A percentile compares a stretch with the other conserved stretches of the same genome.
These are phyloP conservation scores for Lophura nycthemera DNA, from an alignment of 2,113 vertebrate genomes.

Conservation along the genomic window DNA sequence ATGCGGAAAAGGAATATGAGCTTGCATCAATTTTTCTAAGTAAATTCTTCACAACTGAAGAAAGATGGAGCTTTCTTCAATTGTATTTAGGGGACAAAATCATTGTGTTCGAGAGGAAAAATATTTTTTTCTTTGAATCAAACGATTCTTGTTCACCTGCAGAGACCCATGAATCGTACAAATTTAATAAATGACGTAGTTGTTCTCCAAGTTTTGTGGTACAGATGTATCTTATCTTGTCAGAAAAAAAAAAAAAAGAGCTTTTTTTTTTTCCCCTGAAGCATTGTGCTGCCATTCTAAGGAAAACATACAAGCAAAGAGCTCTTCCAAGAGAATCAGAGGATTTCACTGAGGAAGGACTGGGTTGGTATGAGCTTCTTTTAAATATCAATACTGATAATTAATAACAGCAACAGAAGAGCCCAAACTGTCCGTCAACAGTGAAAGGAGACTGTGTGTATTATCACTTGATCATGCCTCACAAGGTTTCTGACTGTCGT, in stretches of 20 bases:
- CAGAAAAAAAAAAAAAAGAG: not conserved
- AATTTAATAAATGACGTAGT: not conserved
- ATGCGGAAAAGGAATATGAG: not conserved
- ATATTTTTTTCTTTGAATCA: not conserved
- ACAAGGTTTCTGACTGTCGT: not conserved
- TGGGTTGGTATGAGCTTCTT: not conserved
- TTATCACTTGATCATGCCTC: not conserved
- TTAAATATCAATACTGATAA: not conserved
- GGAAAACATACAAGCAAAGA: not conserved
- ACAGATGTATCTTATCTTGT: rapidly evolving
- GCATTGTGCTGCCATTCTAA: not conserved
- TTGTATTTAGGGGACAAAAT: not conserved
- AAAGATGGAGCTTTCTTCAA: not conserved
- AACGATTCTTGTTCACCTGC: not conserved
- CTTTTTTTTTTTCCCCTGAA: not conserved
- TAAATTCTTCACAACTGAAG: not conserved
- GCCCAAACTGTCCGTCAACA: rapidly evolving
- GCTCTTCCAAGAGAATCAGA: not conserved
- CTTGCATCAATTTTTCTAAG: not conserved
- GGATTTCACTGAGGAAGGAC: not conserved
- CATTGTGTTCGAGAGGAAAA: not conserved
- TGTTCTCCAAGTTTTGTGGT: not conserved
- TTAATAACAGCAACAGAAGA: not conserved
- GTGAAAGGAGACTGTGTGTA: not conserved
- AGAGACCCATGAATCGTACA: rapidly evolving